A percentile compares a stretch with the other conserved stretches of the same genome.
These are phyloP conservation scores for Sciurus vulgaris DNA, from an alignment of 2,797 vertebrate species.

Conservation along the genomic window DNA sequence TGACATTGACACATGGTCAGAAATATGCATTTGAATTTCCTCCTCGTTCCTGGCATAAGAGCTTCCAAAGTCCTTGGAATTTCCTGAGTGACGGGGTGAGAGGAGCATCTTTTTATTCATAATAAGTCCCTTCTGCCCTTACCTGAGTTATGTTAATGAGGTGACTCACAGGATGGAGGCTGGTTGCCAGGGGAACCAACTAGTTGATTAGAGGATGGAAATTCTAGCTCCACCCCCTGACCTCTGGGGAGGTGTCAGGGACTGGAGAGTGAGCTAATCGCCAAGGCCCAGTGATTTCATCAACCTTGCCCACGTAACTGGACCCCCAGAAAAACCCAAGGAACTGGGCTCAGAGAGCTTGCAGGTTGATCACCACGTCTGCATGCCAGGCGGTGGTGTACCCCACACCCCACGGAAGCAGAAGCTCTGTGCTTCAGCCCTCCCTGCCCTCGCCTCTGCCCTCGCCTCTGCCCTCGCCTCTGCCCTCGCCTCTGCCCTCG, in stretches of 20 bases:
- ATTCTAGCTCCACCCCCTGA: background rate
- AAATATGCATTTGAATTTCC: background rate
- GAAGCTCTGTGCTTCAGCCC: background rate
- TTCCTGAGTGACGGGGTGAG: background rate
- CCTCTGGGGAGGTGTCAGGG: too few species aligned
- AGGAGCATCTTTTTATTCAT: background rate
- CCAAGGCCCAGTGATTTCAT: too few species aligned
- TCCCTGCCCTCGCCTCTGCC: too few species aligned
- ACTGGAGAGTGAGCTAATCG: background rate
- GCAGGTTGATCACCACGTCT: background rate
- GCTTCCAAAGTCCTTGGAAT: background rate
- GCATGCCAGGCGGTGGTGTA: fast-evolving
- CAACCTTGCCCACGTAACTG: too few species aligned
- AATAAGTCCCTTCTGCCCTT: background rate
- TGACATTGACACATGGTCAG: background rate
- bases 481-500: too few species aligned
- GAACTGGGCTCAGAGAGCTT: background rate
- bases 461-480: too few species aligned
- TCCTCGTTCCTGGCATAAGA: background rate
- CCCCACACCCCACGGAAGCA: background rate
- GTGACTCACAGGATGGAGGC: background rate
- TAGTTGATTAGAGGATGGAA: background rate
- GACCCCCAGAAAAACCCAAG: background rate
- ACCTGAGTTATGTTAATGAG: background rate
- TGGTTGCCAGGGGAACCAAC: background rate